Evolutionary conservation across 2,113 vertebrate species (phyloP).

Genomic region (Hepsetus odoe): DNA sequence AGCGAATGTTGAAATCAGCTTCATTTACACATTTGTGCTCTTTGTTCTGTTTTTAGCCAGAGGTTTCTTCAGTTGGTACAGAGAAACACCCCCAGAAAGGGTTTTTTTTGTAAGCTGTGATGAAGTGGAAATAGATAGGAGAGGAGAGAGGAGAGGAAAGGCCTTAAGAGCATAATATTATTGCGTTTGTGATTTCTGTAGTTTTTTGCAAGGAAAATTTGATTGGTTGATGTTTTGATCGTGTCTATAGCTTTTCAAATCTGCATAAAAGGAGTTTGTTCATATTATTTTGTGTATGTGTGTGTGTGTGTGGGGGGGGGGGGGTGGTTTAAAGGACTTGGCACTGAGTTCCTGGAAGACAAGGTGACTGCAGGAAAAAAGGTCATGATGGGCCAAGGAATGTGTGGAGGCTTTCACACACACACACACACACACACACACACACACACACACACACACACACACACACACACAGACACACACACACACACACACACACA

Average conservation of each 20-base stretch:
- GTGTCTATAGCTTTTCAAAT: too few relatives aligned
- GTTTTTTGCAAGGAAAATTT: background rate
- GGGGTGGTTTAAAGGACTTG: slow-evolving; percentile 59
- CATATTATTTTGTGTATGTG: slow-evolving; percentile 38
- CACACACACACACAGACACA: slow-evolving; percentile 51
- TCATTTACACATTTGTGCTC: too few relatives aligned
- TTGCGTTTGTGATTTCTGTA: background rate
- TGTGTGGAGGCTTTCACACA: slow-evolving; percentile 62
- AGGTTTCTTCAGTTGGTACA: background rate
- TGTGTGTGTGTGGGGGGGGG: slow-evolving; percentile 4
- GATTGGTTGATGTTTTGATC: too few relatives aligned
- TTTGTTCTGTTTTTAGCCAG: too few relatives aligned
- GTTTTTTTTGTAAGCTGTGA: background rate
- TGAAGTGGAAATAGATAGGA: too few relatives aligned
- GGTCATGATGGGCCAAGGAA: slow-evolving; percentile 70
- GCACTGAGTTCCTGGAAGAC: slow-evolving; percentile 62
- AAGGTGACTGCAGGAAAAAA: slow-evolving; percentile 75
- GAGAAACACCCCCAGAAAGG: background rate
- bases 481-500: slow-evolving; percentile 60
- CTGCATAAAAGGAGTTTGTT: background rate
- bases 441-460: slow-evolving; percentile 44
- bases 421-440: slow-evolving; percentile 60
- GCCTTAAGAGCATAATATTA: background rate
- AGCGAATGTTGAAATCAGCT: too few relatives aligned
- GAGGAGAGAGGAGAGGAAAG: too few relatives aligned